phyloP scores from a whole-genome alignment of 1,140 invertebrate species.

The Bombus pascuorum region DNA sequence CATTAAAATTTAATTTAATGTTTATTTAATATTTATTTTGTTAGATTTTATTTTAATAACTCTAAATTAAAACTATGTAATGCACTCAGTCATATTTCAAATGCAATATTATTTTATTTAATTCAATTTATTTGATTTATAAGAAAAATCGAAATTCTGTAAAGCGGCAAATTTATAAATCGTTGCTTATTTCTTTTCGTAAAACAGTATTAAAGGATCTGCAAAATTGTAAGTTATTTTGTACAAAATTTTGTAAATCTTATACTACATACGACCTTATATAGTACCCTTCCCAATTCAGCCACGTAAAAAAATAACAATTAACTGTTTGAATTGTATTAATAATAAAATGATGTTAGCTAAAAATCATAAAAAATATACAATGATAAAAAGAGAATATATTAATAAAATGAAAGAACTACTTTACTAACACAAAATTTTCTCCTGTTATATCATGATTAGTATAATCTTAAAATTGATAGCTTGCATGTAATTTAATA shows the following conservation, averaged over 20 bases:
- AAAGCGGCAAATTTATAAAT: constrained; percentile 64
- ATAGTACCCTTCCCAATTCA: constrained; percentile 80
- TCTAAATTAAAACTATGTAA: background rate
- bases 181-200: constrained; percentile 32
- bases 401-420: background rate
- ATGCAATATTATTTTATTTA: constrained; percentile 23
- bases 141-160: constrained; percentile 55
- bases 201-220: constrained; percentile 31
- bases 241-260: constrained; percentile 4
- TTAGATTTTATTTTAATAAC: background rate
- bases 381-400: background rate
- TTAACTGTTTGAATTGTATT: constrained; percentile 7
- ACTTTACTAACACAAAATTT: background rate
- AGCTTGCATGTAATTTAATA: constrained; percentile 3
- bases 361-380: background rate
- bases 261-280: constrained; percentile 69
- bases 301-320: constrained; percentile 55
- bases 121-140: background rate
- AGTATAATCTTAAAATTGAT: background rate
- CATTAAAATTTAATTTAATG: constrained; percentile 5
- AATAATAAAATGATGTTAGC: background rate
- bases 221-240: background rate
- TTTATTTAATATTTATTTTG: constrained; percentile 10
- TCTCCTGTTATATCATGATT: background rate
- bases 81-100: background rate